phyloP scores from a whole-genome alignment of 2,888 invertebrate genomes.

The Chrysotoxum bicinctum region DNA sequence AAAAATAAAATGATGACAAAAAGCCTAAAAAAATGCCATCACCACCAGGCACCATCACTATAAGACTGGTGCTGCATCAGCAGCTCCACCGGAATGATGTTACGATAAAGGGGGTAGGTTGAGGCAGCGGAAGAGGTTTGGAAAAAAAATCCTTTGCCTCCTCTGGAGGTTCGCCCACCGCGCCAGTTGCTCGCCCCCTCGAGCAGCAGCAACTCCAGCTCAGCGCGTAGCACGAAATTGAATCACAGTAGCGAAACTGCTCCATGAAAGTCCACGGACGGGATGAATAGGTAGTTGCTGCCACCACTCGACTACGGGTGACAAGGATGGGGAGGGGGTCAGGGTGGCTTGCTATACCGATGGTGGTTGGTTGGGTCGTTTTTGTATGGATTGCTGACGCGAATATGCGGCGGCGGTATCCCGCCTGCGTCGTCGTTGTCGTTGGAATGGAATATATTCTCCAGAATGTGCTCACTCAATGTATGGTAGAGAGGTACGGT shows the following conservation, averaged over 20 bases:
- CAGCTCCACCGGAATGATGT: conserved; percentile 54
- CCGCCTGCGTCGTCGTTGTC: conserved; percentile 70
- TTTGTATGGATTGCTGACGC: conserved; percentile 69
- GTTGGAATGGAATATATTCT: conserved; percentile 61
- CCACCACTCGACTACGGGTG: conserved; percentile 27
- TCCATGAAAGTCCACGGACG: conserved; percentile 67
- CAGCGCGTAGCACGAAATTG: conserved; percentile 63
- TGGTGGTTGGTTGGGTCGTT: conserved; percentile 70
- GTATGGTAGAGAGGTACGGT: conserved; percentile 48
- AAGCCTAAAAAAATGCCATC: conserved; percentile 68
- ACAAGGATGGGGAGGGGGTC: conserved; percentile 9
- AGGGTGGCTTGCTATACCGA: conserved; percentile 45
- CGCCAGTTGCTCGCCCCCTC: conserved; percentile 63
- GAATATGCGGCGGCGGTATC: conserved; percentile 72
- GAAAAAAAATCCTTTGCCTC: conserved; percentile 68
- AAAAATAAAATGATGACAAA: conserved; percentile 71
- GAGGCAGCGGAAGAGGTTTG: conserved; percentile 13
- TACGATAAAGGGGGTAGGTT: conserved; percentile 10
- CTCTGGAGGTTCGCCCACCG: conserved; percentile 61
- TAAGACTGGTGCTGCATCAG: conserved; percentile 50
- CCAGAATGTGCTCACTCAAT: conserved; percentile 56
- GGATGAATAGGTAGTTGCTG: conserved; percentile 46
- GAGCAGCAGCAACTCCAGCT: conserved; percentile 30
- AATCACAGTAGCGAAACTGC: conserved; percentile 71
- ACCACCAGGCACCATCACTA: conserved; percentile 71